Evolutionary conservation across 2,113 vertebrate species (phyloP).

Genomic region (Coregonus clupeaformis): DNA sequence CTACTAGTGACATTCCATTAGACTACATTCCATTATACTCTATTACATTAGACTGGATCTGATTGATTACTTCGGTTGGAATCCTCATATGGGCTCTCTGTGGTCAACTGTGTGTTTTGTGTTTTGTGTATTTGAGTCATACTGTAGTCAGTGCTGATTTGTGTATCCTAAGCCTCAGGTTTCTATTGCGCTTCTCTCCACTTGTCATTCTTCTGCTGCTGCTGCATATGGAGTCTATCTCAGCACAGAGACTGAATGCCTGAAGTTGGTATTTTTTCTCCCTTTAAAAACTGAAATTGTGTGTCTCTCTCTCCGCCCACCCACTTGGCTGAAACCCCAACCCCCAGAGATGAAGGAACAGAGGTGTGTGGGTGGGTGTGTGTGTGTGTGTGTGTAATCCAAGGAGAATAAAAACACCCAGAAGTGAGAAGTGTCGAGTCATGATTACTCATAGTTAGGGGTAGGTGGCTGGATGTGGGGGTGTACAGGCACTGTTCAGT

Average conservation of each 20-base stretch:
- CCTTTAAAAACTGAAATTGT: not conserved
- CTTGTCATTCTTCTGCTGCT: not conserved
- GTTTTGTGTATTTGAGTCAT: not conserved
- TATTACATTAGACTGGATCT: constrained; percentile 3
- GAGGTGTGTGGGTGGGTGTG: not conserved
- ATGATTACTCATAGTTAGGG: constrained; percentile 1
- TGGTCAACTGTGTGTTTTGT: too few species aligned
- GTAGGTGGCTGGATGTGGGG: not conserved
- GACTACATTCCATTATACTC: constrained; percentile 23
- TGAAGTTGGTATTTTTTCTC: not conserved
- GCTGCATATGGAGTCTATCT: not conserved
- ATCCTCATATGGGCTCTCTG: too few species aligned
- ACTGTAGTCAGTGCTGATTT: not conserved
- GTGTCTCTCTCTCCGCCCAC: constrained; percentile 1
- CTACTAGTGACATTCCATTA: constrained; percentile 1
- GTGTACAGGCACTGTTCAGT: not conserved
- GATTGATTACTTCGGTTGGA: too few species aligned
- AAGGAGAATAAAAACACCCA: not conserved
- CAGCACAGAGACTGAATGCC: not conserved
- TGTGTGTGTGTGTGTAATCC: not conserved
- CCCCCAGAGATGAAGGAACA: not conserved
- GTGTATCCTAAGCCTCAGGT: not conserved
- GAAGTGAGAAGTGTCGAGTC: constrained; percentile 1
- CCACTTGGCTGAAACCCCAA: not conserved
- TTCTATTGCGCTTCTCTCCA: not conserved